Base-by-base conservation (phyloP, 2,797 vertebrate species). In the Cryptoblepharus egeriae region DNA sequence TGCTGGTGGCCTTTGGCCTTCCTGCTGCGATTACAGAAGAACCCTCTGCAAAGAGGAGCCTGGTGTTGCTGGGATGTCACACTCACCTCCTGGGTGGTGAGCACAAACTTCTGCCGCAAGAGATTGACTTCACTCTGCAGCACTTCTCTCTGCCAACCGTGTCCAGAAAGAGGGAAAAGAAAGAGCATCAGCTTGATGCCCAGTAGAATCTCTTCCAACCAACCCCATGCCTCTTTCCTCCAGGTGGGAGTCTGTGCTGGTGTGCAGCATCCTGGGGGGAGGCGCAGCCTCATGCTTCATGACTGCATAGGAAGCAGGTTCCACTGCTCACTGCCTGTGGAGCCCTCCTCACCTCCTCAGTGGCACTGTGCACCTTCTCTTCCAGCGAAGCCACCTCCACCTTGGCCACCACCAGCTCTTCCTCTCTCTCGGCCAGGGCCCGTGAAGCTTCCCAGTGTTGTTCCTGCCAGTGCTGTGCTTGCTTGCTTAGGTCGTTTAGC, bases 321-420 rank as follows among this genome's bases (percentile, higher is more conserved):
- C 65, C 20, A 24, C 26, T 28, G 12, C 69, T 20, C 9, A 11
- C 45, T 49, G 45, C 45, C 45, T 49, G 4, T 12, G 45, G 45
- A 49, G 9, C 73, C 5, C 58, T 2, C 28, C 26, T 67, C 32
- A 96, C 95, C 95, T 96, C 94, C 79, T 92, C 86, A 16, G 76
- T 82, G 1, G 95, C 92, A 1, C 87, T 89, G 49, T 87, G 91
- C 82, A 95, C 92, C 83, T 92, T 95, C 80, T 96, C 94, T 81
- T 92, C 95, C 76, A 96, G 82, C 22, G 94, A 84, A 1, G 91
- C 68, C 91, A 96, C 84, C 71, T 97, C 96, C 83, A 95, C 93
- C 86, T 95, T 96, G 86, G 95, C 92, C 2, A 93, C 88, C 69
- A 94, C 87, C 80, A 95, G 84, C 76, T 97, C 95, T 3, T 96